phyloP scores from a whole-genome alignment of 2,113 vertebrate species.

The Pantherophis guttatus region DNA sequence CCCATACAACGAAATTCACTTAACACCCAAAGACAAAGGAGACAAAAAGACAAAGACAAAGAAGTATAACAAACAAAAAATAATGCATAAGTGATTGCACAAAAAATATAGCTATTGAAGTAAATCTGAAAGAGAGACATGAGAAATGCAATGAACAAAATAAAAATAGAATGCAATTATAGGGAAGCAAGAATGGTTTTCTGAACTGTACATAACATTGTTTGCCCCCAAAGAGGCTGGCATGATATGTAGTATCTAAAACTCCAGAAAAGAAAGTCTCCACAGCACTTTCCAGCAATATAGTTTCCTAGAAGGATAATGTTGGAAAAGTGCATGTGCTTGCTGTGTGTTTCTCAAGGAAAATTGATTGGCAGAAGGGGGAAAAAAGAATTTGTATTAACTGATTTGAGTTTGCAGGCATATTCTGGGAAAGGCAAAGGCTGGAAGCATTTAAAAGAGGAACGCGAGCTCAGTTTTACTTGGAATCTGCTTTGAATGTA shows the following conservation, averaged over 20 bases:
- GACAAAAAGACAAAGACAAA: too few species aligned
- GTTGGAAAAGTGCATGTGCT: not conserved
- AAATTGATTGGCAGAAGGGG: not conserved
- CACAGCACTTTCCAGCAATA: not conserved
- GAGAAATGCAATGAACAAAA: not conserved
- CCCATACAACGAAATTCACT: too few species aligned
- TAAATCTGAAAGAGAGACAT: not conserved
- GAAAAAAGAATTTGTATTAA: not conserved
- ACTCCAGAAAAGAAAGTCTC: not conserved
- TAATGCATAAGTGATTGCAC: not conserved
- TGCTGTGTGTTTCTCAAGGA: not conserved
- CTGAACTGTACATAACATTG: not conserved
- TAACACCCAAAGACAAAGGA: too few species aligned
- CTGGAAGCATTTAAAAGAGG: not conserved
- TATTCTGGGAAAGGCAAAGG: not conserved
- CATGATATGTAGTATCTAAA: not conserved
- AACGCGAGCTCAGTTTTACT: not conserved
- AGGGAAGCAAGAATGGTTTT: not conserved
- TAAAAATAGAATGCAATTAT: not conserved
- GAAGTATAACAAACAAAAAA: not conserved
- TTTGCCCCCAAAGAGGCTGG: not conserved
- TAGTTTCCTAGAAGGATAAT: not conserved
- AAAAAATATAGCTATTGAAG: not conserved
- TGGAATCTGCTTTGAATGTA: not conserved
- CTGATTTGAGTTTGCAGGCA: not conserved